Base-by-base conservation (phyloP, 2,888 invertebrate genomes). In the Timema podura region DNA sequence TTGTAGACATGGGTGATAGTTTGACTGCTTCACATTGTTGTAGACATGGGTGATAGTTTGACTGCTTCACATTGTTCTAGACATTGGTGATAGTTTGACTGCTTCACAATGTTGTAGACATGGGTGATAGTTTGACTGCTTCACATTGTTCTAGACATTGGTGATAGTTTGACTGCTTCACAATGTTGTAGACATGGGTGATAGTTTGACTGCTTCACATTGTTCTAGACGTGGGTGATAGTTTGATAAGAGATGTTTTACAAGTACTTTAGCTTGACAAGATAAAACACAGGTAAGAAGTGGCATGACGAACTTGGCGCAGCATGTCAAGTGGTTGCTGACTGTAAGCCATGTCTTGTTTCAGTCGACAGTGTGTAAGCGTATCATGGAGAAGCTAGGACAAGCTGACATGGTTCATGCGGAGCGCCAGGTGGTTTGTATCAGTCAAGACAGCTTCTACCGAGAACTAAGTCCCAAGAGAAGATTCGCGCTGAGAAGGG, bases 381-480 rank as follows among this genome's bases (percentile, higher is more conserved):
- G 94, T 76, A 99, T 99, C 73, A 96, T 98, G 92, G 95, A 98
- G 78, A 93, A 95, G 80, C 85, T 99, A 10, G 96, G 96, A 0
- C 95, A 97, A 81, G 93, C 93, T 59, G 93, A 94, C 79, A 91
- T 95, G 83, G 93, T 94, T 76, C 91, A 94, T 75, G 89, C 91
- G 65, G 91, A 95, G 79, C 84, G 96, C 69, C 91, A 95, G 79
- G 97, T 98, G 3, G 94, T 94, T 49, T 92, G 94, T 77, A 95
- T 99, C 79, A 95, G 96, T 73, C 96, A 98, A 80, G 98, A 99
- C 79, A 94, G 96, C 70, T 99, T 99, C 83, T 99, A 99, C 82
- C 88, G 94, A 69, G 91, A 95, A 72, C 84, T 99, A 66, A 90
- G 88, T 0, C 83, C 0, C 87, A 89, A 0, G 97, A 98, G 79